These are phyloP conservation scores for Zootoca vivipara DNA, from an alignment of 2,113 vertebrate genomes.

Conservation along the genomic window DNA sequence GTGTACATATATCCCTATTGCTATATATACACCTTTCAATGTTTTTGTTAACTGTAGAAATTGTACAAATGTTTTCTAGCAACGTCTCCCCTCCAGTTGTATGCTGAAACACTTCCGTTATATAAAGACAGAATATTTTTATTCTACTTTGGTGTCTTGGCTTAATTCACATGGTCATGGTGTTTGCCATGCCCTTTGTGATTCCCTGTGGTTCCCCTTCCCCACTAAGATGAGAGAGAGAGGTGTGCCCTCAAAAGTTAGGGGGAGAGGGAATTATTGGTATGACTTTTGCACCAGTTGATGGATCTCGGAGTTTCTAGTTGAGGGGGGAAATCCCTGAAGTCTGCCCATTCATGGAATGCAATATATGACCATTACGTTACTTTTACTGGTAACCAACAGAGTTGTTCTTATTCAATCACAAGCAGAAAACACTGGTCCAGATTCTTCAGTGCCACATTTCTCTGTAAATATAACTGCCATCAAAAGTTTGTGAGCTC, in stretches of 20 bases:
- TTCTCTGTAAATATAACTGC: no score
- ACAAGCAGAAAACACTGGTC: no score
- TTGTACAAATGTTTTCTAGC: not conserved
- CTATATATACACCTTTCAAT: not conserved
- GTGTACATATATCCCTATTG: not conserved
- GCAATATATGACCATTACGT: no score
- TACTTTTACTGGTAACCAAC: no score
- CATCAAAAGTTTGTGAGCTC: no score
- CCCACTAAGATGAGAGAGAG: not conserved
- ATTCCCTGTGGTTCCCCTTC: not conserved
- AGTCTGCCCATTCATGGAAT: no score
- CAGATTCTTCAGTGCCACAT: no score
- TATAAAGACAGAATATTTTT: slow-evolving; percentile 59
- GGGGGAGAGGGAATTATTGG: not conserved
- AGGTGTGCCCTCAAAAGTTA: not conserved
- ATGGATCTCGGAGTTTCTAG: no score
- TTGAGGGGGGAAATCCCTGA: no score
- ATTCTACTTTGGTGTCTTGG: not conserved
- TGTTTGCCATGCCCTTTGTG: not conserved
- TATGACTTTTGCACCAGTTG: not conserved
- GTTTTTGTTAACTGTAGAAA: slow-evolving; percentile 23
- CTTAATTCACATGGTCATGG: not conserved
- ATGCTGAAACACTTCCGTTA: slow-evolving; percentile 7
- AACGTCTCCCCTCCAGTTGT: not conserved
- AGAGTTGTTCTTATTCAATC: no score